A percentile compares a stretch with the other conserved stretches of the same genome.
Conservation (phyloP, 2,797 vertebrate species). For the Cossypha niveicapilla region DNA sequence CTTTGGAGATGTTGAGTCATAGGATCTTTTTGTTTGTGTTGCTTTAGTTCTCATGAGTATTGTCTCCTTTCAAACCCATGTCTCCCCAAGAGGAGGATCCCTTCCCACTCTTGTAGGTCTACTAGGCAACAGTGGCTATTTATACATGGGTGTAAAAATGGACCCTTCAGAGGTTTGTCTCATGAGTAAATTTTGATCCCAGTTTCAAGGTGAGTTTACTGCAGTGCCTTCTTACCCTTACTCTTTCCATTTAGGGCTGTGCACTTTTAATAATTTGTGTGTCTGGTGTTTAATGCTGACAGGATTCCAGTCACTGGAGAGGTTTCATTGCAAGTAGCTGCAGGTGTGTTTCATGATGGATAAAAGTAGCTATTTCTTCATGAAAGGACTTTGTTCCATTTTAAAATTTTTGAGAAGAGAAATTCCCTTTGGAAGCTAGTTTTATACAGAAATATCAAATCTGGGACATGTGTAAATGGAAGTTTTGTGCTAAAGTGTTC, state of each 20-base stretch:
- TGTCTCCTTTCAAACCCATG: background rate
- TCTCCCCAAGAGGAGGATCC: background rate
- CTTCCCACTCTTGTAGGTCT: background rate
- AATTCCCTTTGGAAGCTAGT: background rate
- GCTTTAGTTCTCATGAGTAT: background rate
- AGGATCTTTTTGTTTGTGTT: background rate
- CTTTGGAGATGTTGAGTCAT: background rate
- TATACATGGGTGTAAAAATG: background rate
- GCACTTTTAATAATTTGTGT: slow-evolving; percentile 76
- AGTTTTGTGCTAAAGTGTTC: background rate
- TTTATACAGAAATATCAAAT: background rate
- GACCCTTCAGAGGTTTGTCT: slow-evolving; percentile 58
- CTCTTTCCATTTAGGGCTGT: slow-evolving; percentile 67
- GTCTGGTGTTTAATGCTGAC: slow-evolving; percentile 84
- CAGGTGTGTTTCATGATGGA: slow-evolving; percentile 78
- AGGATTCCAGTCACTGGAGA: slow-evolving; percentile 82
- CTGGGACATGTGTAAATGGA: background rate
- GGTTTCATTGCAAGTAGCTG: slow-evolving; percentile 82
- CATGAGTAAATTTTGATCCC: slow-evolving; percentile 71
- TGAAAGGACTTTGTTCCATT: slow-evolving; percentile 20
- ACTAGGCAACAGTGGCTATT: background rate
- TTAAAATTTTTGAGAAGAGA: background rate
- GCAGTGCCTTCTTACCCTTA: slow-evolving; percentile 70
- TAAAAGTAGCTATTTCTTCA: slow-evolving; percentile 68
- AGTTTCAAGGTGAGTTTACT: slow-evolving; percentile 75